Conservation (phyloP, 2,797 vertebrate species). For the Hemitrygon akajei region DNA sequence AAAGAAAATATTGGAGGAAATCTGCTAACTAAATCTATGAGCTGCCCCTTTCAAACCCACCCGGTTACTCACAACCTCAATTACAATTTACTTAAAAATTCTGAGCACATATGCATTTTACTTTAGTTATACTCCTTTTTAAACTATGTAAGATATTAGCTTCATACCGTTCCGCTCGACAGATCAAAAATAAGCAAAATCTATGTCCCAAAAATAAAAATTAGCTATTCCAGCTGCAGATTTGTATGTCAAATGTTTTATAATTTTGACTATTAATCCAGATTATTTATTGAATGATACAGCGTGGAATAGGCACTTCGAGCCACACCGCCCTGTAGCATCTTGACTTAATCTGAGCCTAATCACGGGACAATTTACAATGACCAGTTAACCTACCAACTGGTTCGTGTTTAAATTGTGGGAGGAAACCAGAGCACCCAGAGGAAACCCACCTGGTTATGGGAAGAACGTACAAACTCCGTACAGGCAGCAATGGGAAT, state of each 20-base stretch:
- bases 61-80: background rate
- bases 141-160: background rate
- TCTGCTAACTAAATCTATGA: background rate
- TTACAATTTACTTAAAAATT: background rate
- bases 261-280: background rate
- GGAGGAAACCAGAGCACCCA: no score
- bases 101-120: background rate
- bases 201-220: background rate
- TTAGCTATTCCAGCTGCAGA: background rate
- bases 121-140: background rate
- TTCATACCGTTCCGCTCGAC: background rate
- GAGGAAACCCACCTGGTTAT: no score
- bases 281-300: no score
- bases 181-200: background rate
- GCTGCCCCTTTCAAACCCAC: background rate
- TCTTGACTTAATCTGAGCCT: no score
- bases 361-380: no score
- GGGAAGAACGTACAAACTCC: no score
- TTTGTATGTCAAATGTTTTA: background rate
- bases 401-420: no score
- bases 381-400: no score
- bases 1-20: background rate
- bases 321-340: no score
- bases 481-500: no score
- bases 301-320: no score